Evolutionary conservation across 2,113 vertebrate genomes (phyloP), one percentile per base, ranked within the genome.

Genomic region (Chloropsis cyanopogon): DNA sequence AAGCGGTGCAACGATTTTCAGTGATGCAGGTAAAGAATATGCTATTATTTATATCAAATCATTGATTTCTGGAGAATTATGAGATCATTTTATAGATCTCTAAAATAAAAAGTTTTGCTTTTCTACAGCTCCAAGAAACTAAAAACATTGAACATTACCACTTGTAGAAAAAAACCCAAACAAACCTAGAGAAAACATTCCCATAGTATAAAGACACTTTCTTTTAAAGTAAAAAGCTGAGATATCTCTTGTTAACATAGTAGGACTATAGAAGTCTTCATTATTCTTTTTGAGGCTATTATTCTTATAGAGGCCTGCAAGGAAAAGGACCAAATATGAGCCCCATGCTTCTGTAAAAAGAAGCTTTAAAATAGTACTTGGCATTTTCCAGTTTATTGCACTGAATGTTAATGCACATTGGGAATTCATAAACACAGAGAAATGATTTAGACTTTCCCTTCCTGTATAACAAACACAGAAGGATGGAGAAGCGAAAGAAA

Each of bases 401-500:
- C 64, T 92, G 81, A 94, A 86, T 94, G 88, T 92, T 96, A 92
- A 97, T 83, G 80, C 52, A 93, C 75, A 93, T 46, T 79, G 88
- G 71, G 96, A 96, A 97, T 97, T 95, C 80, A 96, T 92, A 96
- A 97, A 97, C 75, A 92, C 12, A 3, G 69, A 94, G 57, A 95
- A 90, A 92, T 86, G 9, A 94, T 94, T 97, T 96, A 90, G 44
- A 86, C 72, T 84, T 56, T 93, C n/a, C 39, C 63, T 95, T 77
- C 78, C 63, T 88, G 69, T 92, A 72, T 69, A 95, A 92, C 70
- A 88, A 82, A 95, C 73, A 91, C 61, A 86, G 69, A 60, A 94
- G 54, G 64, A 82, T 82, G 72, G 60, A 92, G 49, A 94, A 89
- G 44, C 56, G 79, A 70, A 75, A 92, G 81, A 95, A n/a, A 25